Percentiles rank a stretch among this genome's conserved stretches.
These are phyloP conservation scores for Upupa epops DNA, from an alignment of 2,113 vertebrate genomes.

Conservation along the genomic window DNA sequence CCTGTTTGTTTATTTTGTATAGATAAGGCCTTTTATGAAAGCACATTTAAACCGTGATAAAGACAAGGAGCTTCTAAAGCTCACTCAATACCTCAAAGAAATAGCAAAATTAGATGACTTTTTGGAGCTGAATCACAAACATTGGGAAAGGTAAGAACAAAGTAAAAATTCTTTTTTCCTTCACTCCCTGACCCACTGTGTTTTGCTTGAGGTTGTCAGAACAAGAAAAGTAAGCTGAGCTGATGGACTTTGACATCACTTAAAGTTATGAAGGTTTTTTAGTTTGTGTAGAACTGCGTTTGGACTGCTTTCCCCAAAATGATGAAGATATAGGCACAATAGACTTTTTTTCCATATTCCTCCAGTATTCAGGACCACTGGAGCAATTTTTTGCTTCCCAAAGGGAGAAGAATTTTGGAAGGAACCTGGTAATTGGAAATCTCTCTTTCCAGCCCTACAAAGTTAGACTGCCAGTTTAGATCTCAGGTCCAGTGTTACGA, in stretches of 20 bases:
- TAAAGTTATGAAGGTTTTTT: not conserved
- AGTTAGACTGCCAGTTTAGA: not conserved
- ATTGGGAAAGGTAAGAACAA: slow-evolving; percentile 93
- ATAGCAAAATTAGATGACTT: slow-evolving; percentile 96
- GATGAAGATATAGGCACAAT: not conserved
- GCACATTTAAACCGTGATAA: slow-evolving; percentile 97
- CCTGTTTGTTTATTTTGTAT: slow-evolving; percentile 28
- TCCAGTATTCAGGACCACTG: not conserved
- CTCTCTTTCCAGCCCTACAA: not conserved
- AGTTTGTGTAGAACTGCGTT: not conserved
- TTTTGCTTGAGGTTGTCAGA: not conserved
- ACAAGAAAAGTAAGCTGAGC: not conserved
- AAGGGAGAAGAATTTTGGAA: not conserved
- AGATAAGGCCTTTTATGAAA: slow-evolving; percentile 99
- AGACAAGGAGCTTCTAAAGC: slow-evolving; percentile 95
- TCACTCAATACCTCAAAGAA: slow-evolving; percentile 98
- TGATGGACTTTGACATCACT: not conserved
- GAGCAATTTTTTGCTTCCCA: not conserved
- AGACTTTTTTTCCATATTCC: not conserved
- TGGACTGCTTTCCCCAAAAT: not conserved
- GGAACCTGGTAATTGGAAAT: not conserved
- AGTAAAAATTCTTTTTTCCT: not conserved
- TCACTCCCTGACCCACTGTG: not conserved
- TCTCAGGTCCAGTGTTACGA: not conserved
- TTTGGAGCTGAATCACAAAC: slow-evolving; percentile 95